Base-by-base conservation (phyloP, 2,888 invertebrate species). In the Coecobrya sp. region DNA sequence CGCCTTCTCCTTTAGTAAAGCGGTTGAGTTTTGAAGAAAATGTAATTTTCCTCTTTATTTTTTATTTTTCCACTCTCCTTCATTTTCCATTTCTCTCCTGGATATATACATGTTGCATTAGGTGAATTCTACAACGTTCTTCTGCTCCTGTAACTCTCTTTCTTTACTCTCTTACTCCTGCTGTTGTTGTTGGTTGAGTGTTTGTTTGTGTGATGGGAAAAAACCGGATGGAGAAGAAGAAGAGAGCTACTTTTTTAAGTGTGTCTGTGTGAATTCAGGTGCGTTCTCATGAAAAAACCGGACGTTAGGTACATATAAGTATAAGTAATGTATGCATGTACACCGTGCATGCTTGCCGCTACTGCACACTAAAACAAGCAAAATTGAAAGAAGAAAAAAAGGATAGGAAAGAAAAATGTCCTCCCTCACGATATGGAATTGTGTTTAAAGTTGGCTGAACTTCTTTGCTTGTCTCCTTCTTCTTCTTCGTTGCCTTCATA, bases 201-300 rank as follows among this genome's bases (percentile, higher is more conserved):
- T 1, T 76, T 19, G 68, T 52, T 52, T 62, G 3, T 36, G 27
- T 49, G 86, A 86, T 91, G 81, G 79, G 91, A 88, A 84, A 59
- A 52, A 70, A 87, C 88, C 92, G 92, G 92, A 92, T 92, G 92
- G 79, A 85, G 42, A 10, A 87, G 86, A 52, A 22, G 62, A 25
- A 25, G 49, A 22, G 76, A 90, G 90, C 59, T 73, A 84, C 65
- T 52, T 79, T 27, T 88, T 81, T 81, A 92, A 92, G 88, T 92
- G 92, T 92, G 92, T 92, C 87, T 92, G 92, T 92, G 92, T 92
- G 92, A 92, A 88, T 92, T 92, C 92, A 92, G 88, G 88, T 88
- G 88, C 87, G 87, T 92, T 92, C 91, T 92, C 91, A 92, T 87
- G 91, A 88, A 87, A n/a, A 85, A 87, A 92, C 91, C 91, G 91